Base-by-base conservation (phyloP, 2,113 vertebrate genomes). In the Osmerus eperlanus region DNA sequence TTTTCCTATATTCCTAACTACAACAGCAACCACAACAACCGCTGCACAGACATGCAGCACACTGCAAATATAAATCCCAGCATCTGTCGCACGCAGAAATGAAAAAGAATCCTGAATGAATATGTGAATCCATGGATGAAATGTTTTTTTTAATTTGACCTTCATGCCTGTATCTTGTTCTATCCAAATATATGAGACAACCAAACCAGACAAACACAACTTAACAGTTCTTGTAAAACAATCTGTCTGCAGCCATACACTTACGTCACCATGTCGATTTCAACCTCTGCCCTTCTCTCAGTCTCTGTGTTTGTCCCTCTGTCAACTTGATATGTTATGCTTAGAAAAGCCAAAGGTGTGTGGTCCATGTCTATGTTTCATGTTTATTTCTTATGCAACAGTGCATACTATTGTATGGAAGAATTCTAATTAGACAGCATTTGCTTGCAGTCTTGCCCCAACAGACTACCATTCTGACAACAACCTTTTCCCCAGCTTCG, bases 101-200 rank as follows among this genome's bases (percentile, higher is more conserved):
- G 62, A 29, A 58, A 55, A 7, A 13, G 2, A 16, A 51, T 28
- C 3, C 19, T 68, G 68, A 82, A 69, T 63, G 60, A 75, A 69
- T 63, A 56, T 63, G 61, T 64, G 16, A 66, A 81, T 78, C 78
- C 74, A 76, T 60, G 4, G 2, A 52, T 53, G 1, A 73, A 69
- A 60, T 65, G 73, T 69, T 72, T 72, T 72, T 79, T 79, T 83
- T 67, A 83, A 83, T 86, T 85, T 82, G 80, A 68, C 54, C 68
- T 82, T 74, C 55, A 65, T 47, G n/a, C 41, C 36, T 78, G 76
- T 28, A 32, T 78, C 81, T 85, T 87, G 80, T 83, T 76, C n/a
- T 51, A 16, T 77, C 68, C 73, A 62, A 86, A 88, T 47, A 11
- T 47, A 47, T 47, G 41, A 47, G 41, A 47, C 9, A 47, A 5